Conservation (phyloP, 2,888 invertebrate species). For the Brenthis daphne region DNA sequence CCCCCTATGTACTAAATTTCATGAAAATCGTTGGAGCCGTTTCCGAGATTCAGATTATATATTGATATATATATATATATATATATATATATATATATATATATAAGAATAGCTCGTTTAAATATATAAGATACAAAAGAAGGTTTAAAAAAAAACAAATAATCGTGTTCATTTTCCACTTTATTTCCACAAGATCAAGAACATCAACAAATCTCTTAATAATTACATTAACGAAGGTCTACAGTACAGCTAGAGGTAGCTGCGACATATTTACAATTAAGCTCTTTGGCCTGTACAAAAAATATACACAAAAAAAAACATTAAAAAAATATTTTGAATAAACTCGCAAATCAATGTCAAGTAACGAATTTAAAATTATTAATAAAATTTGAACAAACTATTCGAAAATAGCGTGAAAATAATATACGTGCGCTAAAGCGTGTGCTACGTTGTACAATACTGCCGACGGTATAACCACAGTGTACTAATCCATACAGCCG, state of each 20-base stretch:
- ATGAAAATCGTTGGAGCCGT: too few species aligned
- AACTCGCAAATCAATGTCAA: slow-evolving; percentile 66
- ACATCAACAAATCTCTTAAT: slow-evolving; percentile 82
- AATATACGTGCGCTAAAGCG: slow-evolving; percentile 49
- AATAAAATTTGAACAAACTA: slow-evolving; percentile 72
- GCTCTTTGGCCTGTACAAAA: slow-evolving; percentile 80
- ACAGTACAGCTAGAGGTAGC: slow-evolving; percentile 63
- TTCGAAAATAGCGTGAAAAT: slow-evolving; percentile 48
- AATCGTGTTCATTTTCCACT: slow-evolving; percentile 44
- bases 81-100: too few species aligned
- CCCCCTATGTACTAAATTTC: too few species aligned
- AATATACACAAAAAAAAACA: slow-evolving; percentile 62
- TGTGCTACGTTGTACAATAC: slow-evolving; percentile 55
- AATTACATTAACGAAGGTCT: slow-evolving; percentile 79
- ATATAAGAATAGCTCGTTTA: too few species aligned
- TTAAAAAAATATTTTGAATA: slow-evolving; percentile 55
- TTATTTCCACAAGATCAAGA: slow-evolving; percentile 80
- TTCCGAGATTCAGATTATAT: too few species aligned
- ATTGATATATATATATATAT: too few species aligned
- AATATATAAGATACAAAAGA: too few species aligned
- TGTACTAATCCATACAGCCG: too few species aligned
- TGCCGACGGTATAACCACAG: slow-evolving; percentile 53
- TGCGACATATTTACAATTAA: slow-evolving; percentile 75
- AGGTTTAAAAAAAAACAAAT: slow-evolving; percentile 40
- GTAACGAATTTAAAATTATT: slow-evolving; percentile 77